phyloP scores from a whole-genome alignment of 1,140 invertebrate genomes.

The Nomia melanderi region DNA sequence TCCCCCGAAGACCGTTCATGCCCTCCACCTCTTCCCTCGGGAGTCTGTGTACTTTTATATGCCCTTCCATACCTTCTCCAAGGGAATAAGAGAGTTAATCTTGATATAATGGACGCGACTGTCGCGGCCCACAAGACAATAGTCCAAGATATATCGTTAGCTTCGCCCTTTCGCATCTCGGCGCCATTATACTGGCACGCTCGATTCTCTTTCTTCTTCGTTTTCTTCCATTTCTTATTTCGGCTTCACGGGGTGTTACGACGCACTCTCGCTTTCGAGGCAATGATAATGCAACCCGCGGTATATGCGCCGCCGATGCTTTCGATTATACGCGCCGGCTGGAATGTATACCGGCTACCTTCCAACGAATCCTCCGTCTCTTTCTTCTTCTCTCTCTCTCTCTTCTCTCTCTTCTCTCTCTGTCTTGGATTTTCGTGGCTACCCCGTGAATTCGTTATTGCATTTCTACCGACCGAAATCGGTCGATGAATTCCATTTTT shows the following conservation, averaged over 20 bases:
- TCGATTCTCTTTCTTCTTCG: constrained; percentile 57
- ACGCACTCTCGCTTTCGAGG: constrained; percentile 56
- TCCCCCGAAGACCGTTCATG: background rate
- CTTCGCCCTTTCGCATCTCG: constrained; percentile 75
- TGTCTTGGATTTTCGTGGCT: constrained; percentile 25
- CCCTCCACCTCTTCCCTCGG: constrained; percentile 61
- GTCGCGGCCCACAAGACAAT: constrained; percentile 80
- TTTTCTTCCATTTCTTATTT: constrained; percentile 50
- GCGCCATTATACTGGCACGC: constrained; percentile 75
- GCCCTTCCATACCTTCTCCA: constrained; percentile 72
- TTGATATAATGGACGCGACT: constrained; percentile 81
- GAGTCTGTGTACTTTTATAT: constrained; percentile 67
- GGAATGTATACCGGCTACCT: constrained; percentile 34
- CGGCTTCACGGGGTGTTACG: constrained; percentile 64
- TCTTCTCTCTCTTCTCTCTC: too few species aligned
- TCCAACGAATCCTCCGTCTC: background rate
- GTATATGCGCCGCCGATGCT: constrained; percentile 56
- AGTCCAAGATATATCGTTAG: constrained; percentile 80
- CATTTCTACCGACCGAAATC: too few species aligned
- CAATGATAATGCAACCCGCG: constrained; percentile 63
- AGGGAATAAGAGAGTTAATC: constrained; percentile 80
- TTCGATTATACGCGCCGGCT: constrained; percentile 37
- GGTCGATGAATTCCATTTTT: too few species aligned
- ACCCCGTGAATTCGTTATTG: too few species aligned
- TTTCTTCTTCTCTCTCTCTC: too few species aligned